These are phyloP conservation scores for Trichacis sp. DNA, from an alignment of 2,888 invertebrate species.

Conservation along the genomic window DNA sequence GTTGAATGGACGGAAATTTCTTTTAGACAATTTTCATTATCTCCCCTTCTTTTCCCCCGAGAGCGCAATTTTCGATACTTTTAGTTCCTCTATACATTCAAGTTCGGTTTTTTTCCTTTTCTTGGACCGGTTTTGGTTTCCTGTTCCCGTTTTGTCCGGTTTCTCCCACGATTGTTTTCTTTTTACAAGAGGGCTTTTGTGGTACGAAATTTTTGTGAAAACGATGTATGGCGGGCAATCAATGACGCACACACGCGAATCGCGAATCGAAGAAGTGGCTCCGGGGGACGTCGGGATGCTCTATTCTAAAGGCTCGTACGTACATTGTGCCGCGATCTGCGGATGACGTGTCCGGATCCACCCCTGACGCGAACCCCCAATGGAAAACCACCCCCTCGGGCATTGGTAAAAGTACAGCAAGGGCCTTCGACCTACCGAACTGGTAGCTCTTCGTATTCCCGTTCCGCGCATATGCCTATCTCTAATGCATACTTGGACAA, in stretches of 20 bases:
- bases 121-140: too few relatives aligned
- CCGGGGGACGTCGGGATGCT: conserved; percentile 25
- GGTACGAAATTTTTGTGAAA: conserved; percentile 5
- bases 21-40: too few relatives aligned
- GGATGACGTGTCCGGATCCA: conserved; percentile 52
- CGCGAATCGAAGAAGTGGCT: conserved; percentile 26
- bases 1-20: too few relatives aligned
- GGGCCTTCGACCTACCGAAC: conserved; percentile 43
- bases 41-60: too few relatives aligned
- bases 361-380: conserved; percentile 46
- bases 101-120: too few relatives aligned
- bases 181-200: not conserved
- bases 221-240: conserved; percentile 15
- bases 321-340: conserved; percentile 44
- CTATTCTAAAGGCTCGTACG: conserved; percentile 41
- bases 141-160: too few relatives aligned
- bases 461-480: conserved; percentile 16
- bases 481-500: conserved; percentile 1
- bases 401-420: conserved; percentile 45
- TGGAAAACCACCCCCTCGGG: conserved; percentile 46
- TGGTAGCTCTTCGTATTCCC: conserved; percentile 42
- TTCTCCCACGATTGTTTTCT: not conserved
- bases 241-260: conserved; percentile 20
- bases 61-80: too few relatives aligned
- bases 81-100: too few relatives aligned